phyloP scores from a whole-genome alignment of 2,888 invertebrate species.

The Ditula angustiorana region DNA sequence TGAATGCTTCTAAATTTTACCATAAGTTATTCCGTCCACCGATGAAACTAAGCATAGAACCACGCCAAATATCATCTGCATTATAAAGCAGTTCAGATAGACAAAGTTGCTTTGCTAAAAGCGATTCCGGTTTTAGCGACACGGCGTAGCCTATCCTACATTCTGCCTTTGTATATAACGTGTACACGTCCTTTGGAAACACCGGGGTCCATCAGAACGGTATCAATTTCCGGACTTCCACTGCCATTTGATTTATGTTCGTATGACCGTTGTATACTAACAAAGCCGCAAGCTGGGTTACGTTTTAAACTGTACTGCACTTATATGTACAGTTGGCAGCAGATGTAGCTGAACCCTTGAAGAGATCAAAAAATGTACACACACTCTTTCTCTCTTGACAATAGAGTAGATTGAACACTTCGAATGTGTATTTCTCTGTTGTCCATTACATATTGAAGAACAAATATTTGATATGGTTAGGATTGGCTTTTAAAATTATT shows the following conservation, averaged over 20 bases:
- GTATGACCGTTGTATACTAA: slow-evolving; percentile 59
- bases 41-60: slow-evolving; percentile 13
- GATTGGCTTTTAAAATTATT: too few species aligned
- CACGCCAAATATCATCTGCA: slow-evolving; percentile 11
- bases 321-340: slow-evolving; percentile 30
- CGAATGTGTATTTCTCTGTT: too few species aligned
- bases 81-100: slow-evolving; percentile 22
- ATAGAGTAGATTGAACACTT: too few species aligned
- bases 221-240: slow-evolving; percentile 77
- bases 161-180: slow-evolving; percentile 10
- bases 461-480: too few species aligned
- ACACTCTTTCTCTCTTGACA: too few species aligned
- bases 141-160: slow-evolving; percentile 16
- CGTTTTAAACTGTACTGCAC: slow-evolving; percentile 23
- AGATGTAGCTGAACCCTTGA: too few species aligned
- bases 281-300: slow-evolving; percentile 30
- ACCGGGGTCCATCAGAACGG: slow-evolving; percentile 63
- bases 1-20: neutral
- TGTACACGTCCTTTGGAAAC: slow-evolving; percentile 50
- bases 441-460: too few species aligned
- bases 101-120: slow-evolving; percentile 36
- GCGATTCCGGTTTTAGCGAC: slow-evolving; percentile 33
- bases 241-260: slow-evolving; percentile 75
- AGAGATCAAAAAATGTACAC: too few species aligned
- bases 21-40: neutral